Evolutionary conservation across 1,140 invertebrate genomes (phyloP).

Genomic region (Orius insidiosus): DNA sequence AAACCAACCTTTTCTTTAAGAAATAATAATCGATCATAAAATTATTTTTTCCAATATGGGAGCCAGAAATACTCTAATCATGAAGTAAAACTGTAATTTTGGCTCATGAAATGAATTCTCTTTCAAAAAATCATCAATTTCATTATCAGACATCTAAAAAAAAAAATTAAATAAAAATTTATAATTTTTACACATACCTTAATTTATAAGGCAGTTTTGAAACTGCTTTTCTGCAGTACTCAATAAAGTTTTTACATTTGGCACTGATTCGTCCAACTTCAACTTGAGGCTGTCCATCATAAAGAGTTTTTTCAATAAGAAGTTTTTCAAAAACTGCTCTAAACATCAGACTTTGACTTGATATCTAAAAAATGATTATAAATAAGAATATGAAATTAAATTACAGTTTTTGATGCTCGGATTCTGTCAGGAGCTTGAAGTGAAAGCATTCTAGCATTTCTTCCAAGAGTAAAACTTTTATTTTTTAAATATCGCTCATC

Average conservation of each 20-base stretch:
- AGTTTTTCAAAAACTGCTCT: slow-evolving; percentile 54
- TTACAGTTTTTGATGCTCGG: slow-evolving; percentile 31
- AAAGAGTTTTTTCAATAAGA: slow-evolving; percentile 23
- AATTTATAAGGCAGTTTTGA: slow-evolving; percentile 29
- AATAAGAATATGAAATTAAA: slow-evolving; percentile 1
- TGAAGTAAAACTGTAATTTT: slow-evolving; percentile 62
- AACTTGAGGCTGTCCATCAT: slow-evolving; percentile 19
- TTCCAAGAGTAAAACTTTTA: slow-evolving; percentile 37
- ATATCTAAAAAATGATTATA: slow-evolving; percentile 20
- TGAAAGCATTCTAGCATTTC: slow-evolving; percentile 67
- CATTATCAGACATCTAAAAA: slow-evolving; percentile 29
- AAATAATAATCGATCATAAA: slow-evolving; percentile 64
- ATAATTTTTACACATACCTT: slow-evolving; percentile 20
- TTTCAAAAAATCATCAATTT: slow-evolving; percentile 30
- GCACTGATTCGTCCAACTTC: slow-evolving; percentile 31
- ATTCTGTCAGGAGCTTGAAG: slow-evolving; percentile 56
- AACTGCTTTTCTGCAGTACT: slow-evolving; percentile 46
- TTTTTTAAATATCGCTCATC: slow-evolving; percentile 43
- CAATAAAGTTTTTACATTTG: slow-evolving; percentile 36
- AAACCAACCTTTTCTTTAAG: slow-evolving; percentile 54
- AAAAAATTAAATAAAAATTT: not conserved
- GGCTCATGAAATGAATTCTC: slow-evolving; percentile 32
- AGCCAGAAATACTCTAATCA: slow-evolving; percentile 58
- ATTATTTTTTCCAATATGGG: slow-evolving; percentile 71
- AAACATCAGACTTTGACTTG: slow-evolving; percentile 47